Evolutionary conservation across 1,140 invertebrate genomes (phyloP).

Genomic region (Calliopsis andreniformis): DNA sequence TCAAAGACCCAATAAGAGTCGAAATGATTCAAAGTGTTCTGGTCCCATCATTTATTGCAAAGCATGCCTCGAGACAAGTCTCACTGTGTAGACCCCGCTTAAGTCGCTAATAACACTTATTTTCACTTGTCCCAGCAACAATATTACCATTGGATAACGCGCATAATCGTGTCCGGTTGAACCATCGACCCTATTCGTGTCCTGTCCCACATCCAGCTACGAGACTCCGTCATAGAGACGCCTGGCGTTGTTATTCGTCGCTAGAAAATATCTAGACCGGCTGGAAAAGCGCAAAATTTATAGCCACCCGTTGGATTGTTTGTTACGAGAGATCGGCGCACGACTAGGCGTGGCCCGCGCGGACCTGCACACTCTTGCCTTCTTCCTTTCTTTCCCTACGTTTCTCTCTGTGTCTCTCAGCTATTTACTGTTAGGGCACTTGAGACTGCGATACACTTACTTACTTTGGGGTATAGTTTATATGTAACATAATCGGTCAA

Average conservation of each 20-base stretch:
- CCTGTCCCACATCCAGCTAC: neutral
- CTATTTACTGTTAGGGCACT: constrained; percentile 22
- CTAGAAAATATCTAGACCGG: neutral
- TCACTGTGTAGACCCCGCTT: too few relatives aligned
- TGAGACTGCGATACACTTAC: constrained; percentile 38
- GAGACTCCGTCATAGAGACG: neutral
- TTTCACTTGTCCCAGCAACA: neutral
- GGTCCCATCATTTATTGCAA: too few relatives aligned
- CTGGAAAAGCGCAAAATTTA: constrained; percentile 43
- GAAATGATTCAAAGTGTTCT: too few relatives aligned
- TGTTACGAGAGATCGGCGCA: constrained; percentile 53
- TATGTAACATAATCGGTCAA: neutral
- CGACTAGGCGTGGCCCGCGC: constrained; percentile 69
- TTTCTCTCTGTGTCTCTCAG: constrained; percentile 21
- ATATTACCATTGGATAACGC: constrained; percentile 13
- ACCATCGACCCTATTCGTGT: neutral
- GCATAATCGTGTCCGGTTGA: constrained; percentile 43
- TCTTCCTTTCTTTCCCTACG: constrained; percentile 42
- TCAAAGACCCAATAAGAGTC: too few relatives aligned
- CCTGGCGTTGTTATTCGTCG: neutral
- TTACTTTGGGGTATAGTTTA: neutral
- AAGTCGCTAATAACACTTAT: neutral
- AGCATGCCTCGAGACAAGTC: too few relatives aligned
- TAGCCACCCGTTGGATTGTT: constrained; percentile 49
- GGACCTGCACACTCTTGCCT: constrained; percentile 53